phyloP scores from a whole-genome alignment of 2,113 vertebrate genomes.

The Heloderma charlesbogerti region DNA sequence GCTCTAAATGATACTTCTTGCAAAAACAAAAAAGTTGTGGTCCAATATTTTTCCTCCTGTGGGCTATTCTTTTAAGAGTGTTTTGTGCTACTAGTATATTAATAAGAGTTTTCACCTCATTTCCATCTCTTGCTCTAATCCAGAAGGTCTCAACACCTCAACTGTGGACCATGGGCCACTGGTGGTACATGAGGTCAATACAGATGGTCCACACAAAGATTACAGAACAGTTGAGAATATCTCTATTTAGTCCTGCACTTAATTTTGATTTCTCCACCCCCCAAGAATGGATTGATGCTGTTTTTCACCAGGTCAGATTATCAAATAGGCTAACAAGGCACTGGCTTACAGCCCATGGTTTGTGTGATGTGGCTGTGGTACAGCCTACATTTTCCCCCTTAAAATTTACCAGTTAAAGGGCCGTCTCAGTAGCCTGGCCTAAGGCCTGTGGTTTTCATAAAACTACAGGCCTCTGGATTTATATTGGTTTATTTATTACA shows the following conservation, averaged over 20 bases:
- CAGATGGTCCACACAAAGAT: not conserved
- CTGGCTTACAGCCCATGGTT: not conserved
- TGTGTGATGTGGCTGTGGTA: not conserved
- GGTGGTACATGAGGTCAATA: not conserved
- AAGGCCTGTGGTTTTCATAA: not conserved
- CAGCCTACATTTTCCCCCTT: not conserved
- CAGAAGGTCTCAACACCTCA: not conserved
- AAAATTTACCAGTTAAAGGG: not conserved
- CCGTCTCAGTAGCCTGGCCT: not conserved
- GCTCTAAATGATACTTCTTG: slow-evolving; percentile 19
- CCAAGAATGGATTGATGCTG: not conserved
- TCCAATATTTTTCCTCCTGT: not conserved
- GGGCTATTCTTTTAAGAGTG: not conserved
- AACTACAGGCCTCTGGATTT: not conserved
- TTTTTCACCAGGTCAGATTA: not conserved
- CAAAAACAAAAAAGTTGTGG: slow-evolving; percentile 22
- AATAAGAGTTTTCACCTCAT: not conserved
- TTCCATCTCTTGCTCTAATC: not conserved
- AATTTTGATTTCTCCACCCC: not conserved
- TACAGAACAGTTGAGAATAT: not conserved
- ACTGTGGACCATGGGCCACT: not conserved
- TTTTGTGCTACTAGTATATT: not conserved
- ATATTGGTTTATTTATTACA: no score
- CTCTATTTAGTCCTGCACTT: not conserved
- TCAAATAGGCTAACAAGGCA: not conserved